These are phyloP conservation scores for Dicrostonyx torquatus DNA, from an alignment of 2,797 vertebrate species.

Conservation along the genomic window DNA sequence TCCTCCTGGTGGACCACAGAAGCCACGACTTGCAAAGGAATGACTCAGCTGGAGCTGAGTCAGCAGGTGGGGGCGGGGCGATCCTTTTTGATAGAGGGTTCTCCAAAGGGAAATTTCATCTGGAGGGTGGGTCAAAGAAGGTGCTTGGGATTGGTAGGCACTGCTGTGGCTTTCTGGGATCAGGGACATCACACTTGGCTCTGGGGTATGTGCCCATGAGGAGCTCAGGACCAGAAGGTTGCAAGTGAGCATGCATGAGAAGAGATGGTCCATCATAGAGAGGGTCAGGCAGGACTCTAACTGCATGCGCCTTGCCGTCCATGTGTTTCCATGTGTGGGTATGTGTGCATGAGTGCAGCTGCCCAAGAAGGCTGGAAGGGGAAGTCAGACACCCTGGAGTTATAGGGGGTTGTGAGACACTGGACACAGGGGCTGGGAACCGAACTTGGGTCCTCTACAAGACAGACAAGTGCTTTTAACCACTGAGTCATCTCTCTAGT, in stretches of 20 bases:
- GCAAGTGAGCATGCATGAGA: neutral
- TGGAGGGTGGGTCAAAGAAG: neutral
- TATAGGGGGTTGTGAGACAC: neutral
- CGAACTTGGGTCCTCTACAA: neutral
- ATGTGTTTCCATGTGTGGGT: too few species aligned
- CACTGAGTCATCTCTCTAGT: neutral
- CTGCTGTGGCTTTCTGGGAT: neutral
- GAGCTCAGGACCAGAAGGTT: neutral
- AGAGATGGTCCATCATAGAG: neutral
- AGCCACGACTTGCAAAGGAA: neutral
- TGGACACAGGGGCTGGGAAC: neutral
- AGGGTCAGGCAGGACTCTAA: neutral
- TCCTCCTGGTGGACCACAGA: neutral
- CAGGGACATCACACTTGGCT: accelerated
- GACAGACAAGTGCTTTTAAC: too few species aligned
- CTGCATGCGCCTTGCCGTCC: neutral
- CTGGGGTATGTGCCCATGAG: accelerated
- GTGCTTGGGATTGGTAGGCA: neutral
- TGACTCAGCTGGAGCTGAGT: neutral
- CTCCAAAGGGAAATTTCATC: neutral
- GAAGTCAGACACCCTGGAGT: neutral
- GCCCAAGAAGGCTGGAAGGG: neutral
- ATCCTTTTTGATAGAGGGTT: neutral
- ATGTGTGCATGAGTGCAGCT: neutral
- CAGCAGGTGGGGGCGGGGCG: neutral